Evolutionary conservation across 2,888 invertebrate species (phyloP).

Genomic region (Dynastes maya): DNA sequence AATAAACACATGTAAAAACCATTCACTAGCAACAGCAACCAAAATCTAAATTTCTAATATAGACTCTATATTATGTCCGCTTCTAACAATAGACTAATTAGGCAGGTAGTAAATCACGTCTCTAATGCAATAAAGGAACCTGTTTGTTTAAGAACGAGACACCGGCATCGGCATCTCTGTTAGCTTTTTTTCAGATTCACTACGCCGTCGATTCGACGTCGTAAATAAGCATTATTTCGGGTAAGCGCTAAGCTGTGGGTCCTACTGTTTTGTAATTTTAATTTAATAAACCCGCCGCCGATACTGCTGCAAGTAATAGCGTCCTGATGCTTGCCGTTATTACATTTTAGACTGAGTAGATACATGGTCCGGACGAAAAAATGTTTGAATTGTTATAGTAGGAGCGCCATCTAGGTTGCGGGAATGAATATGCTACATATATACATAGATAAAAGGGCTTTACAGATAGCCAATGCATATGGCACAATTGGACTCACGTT

Average conservation of each 20-base stretch:
- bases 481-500: no score
- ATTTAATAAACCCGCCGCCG: slow-evolving; percentile 37
- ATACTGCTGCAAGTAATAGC: background rate
- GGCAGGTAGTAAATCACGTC: slow-evolving; percentile 28
- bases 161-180: slow-evolving; percentile 21
- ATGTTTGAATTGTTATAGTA: no score
- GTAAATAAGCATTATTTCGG: slow-evolving; percentile 42
- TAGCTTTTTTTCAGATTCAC: slow-evolving; percentile 11
- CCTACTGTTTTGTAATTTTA: slow-evolving; percentile 45
- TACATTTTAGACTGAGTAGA: background rate
- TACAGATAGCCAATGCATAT: no score
- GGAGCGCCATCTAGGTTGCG: no score
- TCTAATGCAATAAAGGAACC: slow-evolving; percentile 10
- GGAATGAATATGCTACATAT: no score
- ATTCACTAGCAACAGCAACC: background rate
- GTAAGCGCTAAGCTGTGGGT: slow-evolving; percentile 5
- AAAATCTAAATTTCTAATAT: slow-evolving; percentile 23
- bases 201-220: slow-evolving; percentile 3
- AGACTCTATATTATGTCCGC: background rate
- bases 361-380: no score
- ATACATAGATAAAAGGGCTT: no score
- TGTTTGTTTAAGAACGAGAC: slow-evolving; percentile 31
- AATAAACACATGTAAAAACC: slow-evolving; percentile 8
- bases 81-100: slow-evolving; percentile 36
- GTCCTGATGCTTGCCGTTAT: slow-evolving; percentile 4